Evolutionary conservation across 2,113 vertebrate species (phyloP).

Genomic region (Dryoscopus gambensis): DNA sequence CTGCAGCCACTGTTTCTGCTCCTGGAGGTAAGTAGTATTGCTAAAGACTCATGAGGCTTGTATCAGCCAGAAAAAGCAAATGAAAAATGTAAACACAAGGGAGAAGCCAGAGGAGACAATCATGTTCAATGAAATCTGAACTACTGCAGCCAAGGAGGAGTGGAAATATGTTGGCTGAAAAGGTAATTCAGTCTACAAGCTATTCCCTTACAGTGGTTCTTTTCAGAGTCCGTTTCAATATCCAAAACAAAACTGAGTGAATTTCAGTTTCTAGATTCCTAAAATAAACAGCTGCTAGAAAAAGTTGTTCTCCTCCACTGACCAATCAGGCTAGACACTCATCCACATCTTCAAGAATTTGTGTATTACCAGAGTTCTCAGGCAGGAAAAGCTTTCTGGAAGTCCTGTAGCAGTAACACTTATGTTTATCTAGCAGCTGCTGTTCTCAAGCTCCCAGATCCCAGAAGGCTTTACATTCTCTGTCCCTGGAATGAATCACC

Average conservation of each 20-base stretch:
- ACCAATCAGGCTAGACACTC: neutral
- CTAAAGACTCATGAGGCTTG: slow-evolving; percentile 60
- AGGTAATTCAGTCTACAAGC: neutral
- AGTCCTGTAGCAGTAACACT: neutral
- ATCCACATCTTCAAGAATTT: neutral
- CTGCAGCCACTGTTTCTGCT: neutral
- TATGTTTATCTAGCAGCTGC: neutral
- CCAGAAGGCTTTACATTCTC: neutral
- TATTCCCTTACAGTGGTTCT: neutral
- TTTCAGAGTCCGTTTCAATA: neutral
- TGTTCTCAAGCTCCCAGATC: neutral
- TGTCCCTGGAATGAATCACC: neutral
- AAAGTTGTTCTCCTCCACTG: neutral
- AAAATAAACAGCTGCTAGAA: neutral
- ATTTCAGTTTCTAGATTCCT: neutral
- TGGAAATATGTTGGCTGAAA: neutral
- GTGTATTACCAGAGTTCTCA: neutral
- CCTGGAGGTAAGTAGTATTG: slow-evolving; percentile 65
- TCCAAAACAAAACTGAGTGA: neutral
- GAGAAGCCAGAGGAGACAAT: slow-evolving; percentile 63
- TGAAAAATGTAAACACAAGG: slow-evolving; percentile 84
- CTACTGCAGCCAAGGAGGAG: slow-evolving; percentile 45
- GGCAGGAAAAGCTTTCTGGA: neutral
- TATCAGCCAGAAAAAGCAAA: slow-evolving; percentile 76
- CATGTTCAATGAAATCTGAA: slow-evolving; percentile 76